These are phyloP conservation scores for Corvus hawaiiensis DNA, from an alignment of 2,113 vertebrate species.

Conservation along the genomic window DNA sequence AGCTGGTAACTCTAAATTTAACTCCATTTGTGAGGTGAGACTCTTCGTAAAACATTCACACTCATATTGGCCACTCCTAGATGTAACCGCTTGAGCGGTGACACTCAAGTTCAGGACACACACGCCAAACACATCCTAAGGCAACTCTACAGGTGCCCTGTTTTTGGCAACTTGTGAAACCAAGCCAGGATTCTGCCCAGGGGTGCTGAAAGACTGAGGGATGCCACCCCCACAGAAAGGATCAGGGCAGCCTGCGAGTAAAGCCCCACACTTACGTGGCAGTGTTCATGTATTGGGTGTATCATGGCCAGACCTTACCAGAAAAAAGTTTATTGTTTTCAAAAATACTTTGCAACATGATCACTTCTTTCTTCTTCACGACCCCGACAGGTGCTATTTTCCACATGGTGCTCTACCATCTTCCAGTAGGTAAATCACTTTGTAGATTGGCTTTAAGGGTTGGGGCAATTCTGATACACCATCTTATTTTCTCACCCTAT, in stretches of 20 bases:
- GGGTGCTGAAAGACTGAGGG: not conserved
- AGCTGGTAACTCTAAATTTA: not conserved
- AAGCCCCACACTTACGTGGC: not conserved
- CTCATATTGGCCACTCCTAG: not conserved
- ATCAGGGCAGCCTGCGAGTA: not conserved
- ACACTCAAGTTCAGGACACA: not conserved
- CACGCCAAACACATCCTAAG: not conserved
- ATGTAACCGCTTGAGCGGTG: not conserved
- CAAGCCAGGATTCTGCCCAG: not conserved
- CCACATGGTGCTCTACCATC: not conserved
- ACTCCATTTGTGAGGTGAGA: not conserved
- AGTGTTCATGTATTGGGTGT: not conserved
- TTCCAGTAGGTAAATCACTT: not conserved
- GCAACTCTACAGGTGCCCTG: not conserved
- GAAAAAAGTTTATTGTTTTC: not conserved
- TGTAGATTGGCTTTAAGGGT: not conserved
- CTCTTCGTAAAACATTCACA: not conserved
- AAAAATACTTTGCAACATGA: not conserved
- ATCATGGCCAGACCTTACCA: not conserved
- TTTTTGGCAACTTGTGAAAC: not conserved
- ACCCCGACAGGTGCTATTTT: accelerated
- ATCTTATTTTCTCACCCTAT: not conserved
- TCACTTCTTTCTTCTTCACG: not conserved
- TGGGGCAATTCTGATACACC: not conserved
- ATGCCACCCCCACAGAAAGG: accelerated